These are phyloP conservation scores for Drosophila punjabiensis DNA, from an alignment of 1,140 invertebrate genomes.

Conservation along the genomic window DNA sequence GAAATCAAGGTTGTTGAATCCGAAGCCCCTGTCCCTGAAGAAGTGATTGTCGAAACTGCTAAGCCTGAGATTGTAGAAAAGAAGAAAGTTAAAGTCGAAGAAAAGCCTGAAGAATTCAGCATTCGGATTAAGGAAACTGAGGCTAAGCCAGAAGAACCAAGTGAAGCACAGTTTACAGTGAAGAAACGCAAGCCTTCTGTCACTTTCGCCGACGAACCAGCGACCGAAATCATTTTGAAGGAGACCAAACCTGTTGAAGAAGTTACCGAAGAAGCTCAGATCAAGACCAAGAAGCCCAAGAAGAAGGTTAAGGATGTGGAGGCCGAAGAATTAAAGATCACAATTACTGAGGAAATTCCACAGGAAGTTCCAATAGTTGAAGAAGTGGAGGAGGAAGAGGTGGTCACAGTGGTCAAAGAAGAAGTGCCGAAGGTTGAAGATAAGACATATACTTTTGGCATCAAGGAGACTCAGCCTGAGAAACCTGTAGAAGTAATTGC, in stretches of 20 bases:
- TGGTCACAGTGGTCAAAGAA: constrained; percentile 38
- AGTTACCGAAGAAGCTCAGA: constrained; percentile 66
- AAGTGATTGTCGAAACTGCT: constrained; percentile 32
- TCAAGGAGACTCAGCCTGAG: constrained; percentile 59
- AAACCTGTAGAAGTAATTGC: constrained; percentile 32
- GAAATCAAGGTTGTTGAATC: constrained; percentile 71
- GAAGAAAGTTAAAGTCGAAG: constrained; percentile 32
- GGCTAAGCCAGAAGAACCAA: constrained; percentile 45
- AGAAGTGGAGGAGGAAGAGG: constrained; percentile 56
- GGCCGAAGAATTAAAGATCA: constrained; percentile 68
- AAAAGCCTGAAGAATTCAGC: constrained; percentile 49
- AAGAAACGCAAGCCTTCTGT: constrained; percentile 64
- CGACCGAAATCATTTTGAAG: constrained; percentile 70
- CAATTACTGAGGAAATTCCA: constrained; percentile 61
- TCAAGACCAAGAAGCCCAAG: constrained; percentile 80
- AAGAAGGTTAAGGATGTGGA: constrained; percentile 70
- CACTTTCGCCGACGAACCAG: constrained; percentile 65
- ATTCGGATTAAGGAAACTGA: constrained; percentile 34
- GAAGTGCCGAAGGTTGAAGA: constrained; percentile 37
- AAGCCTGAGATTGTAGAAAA: constrained; percentile 31
- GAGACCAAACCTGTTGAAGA: constrained; percentile 67
- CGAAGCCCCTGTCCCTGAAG: constrained; percentile 46
- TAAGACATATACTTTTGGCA: constrained; percentile 60
- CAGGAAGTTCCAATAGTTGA: constrained; percentile 57
- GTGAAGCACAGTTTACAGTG: constrained; percentile 58